Percentiles rank a stretch among this genome's conserved stretches.
These are phyloP conservation scores for Eulemur rufifrons DNA, from an alignment of 2,113 vertebrate genomes.

Conservation along the genomic window DNA sequence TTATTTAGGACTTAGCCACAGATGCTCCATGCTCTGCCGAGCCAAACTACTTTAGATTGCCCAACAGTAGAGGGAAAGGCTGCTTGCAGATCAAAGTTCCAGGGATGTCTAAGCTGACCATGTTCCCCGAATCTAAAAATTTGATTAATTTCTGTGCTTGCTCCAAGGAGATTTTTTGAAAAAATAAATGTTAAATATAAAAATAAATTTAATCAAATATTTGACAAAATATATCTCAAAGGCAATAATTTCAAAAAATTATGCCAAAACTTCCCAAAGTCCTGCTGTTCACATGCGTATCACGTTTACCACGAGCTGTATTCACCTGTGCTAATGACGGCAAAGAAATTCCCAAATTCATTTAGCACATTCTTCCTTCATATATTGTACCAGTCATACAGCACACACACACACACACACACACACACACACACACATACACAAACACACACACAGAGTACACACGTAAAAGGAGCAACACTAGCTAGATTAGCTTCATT, in stretches of 20 bases:
- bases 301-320: neutral
- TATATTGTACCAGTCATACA: fast-evolving
- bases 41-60: neutral
- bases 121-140: neutral
- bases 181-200: neutral
- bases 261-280: neutral
- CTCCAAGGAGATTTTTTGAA: neutral
- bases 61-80: neutral
- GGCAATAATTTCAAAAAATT: neutral
- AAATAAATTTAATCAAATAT: neutral
- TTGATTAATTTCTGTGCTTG: neutral
- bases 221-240: neutral
- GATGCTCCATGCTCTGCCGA: neutral
- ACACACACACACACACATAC: too few relatives aligned
- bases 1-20: neutral
- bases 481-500: neutral
- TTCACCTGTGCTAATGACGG: neutral
- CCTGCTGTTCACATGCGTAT: neutral
- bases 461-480: neutral
- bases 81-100: neutral
- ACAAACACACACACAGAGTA: neutral
- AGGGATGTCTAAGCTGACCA: neutral
- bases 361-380: neutral
- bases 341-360: neutral
- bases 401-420: fast-evolving